Evolutionary conservation across 2,797 vertebrate genomes (phyloP).

Genomic region (Myripristis murdjan): DNA sequence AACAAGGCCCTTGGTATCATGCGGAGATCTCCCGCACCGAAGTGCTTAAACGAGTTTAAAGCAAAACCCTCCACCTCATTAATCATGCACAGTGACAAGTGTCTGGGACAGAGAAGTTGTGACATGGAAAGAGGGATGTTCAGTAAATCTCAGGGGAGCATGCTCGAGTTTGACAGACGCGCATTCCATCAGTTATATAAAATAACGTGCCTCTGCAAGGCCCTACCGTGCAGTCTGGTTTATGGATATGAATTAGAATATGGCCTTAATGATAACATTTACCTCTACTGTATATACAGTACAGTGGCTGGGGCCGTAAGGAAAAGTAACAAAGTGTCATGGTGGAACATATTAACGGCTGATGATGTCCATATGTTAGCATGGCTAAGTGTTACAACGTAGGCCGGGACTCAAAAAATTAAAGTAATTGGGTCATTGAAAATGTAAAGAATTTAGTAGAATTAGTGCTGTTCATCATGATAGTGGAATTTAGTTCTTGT

Average conservation of each 20-base stretch:
- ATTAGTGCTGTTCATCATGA: constrained; percentile 22
- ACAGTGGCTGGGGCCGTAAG: constrained; percentile 85
- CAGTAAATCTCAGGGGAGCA: constrained; percentile 73
- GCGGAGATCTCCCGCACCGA: constrained; percentile 51
- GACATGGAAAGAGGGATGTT: constrained; percentile 76
- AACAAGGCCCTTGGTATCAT: constrained; percentile 48
- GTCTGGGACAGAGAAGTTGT: constrained; percentile 71
- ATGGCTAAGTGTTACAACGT: constrained; percentile 64
- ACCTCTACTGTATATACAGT: constrained; percentile 86
- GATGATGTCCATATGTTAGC: constrained; percentile 88
- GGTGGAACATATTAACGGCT: constrained; percentile 85
- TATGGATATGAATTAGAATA: constrained; percentile 87
- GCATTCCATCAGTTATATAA: constrained; percentile 79
- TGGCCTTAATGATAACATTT: constrained; percentile 89
- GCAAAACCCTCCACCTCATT: constrained; percentile 66
- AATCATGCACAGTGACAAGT: constrained; percentile 66
- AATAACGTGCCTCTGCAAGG: constrained; percentile 74
- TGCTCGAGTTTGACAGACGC: constrained; percentile 76
- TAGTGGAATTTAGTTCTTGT: background rate
- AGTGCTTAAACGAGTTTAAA: constrained; percentile 76
- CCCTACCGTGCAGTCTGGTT: constrained; percentile 79
- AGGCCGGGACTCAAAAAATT: constrained; percentile 23
- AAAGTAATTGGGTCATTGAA: constrained; percentile 40
- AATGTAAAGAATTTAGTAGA: constrained; percentile 28
- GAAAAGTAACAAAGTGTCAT: constrained; percentile 88